Evolutionary conservation across 2,888 invertebrate species (phyloP), one percentile per base, ranked within the genome.

Genomic region (Eristalinus sepulchralis): DNA sequence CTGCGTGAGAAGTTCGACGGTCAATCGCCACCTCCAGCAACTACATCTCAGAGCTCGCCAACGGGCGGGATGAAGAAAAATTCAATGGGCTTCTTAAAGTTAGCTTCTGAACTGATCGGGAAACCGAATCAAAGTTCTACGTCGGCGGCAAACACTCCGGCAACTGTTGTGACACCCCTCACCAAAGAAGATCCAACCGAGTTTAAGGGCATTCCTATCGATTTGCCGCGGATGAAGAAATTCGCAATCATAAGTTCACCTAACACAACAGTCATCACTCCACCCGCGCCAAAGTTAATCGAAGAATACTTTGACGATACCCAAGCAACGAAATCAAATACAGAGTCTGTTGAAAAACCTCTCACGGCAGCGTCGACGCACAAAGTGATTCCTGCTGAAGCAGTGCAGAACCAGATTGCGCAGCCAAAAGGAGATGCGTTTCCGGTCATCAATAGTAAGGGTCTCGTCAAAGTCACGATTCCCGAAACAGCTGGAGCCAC

Each of bases 231-330:
- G 2, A 57, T 83, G 13, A 82, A 79, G 9, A 86, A 82, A 24
- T 82, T 82, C 9, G 64, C 77, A 9, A 82, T 85, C 22, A 55
- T 82, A 1, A 63, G 59, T 11, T 60, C 77, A 1, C 2, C 73
- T 3, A 82, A 82, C 57, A 78, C 77, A 13, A 85, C 85, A 1
- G 76, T 85, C 9, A 86, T 81, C 1, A 73, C 85, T 13, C 60
- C 85, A 10, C 68, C 66, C n/a, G 6, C 59, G 0, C 13, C n/a
- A 31, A 27, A 20, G 13, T 17, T 20, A 31, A 77, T 55, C 11
- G 39, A 36, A 5, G 53, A 17, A 36, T 2, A 8, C 0, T 17
- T 47, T 0, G 39, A 47, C 34, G 9, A 34, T 34, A 34, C 8
- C 4, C 8, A 9, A 5, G 6, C 39, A n/a, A 1, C 31, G 2